Conservation (phyloP, 2,888 invertebrate genomes). For the Scaptodrosophila latifasciaeformis region DNA sequence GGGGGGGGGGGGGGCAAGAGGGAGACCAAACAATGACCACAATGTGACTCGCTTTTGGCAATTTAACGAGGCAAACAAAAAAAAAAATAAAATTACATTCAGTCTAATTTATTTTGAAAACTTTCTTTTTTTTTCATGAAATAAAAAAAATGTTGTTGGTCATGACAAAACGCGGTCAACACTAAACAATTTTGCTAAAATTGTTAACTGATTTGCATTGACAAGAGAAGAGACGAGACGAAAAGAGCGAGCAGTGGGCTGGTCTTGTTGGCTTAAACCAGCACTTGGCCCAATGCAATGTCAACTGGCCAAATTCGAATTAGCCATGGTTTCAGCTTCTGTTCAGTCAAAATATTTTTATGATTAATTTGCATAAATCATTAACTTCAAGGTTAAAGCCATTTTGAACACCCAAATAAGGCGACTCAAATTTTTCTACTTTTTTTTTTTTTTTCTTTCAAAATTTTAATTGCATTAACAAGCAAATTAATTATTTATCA, state of each 20-base stretch:
- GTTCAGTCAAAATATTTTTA: conserved; percentile 6
- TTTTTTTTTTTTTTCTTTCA: too few relatives aligned
- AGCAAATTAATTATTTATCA: conserved; percentile 17
- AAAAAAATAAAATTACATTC: conserved; percentile 8
- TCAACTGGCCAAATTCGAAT: conserved; percentile 11
- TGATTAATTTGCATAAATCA: conserved; percentile 44
- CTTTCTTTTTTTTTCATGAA: conserved; percentile 35
- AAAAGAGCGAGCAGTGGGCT: conserved; percentile 4
- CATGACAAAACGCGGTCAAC: neutral
- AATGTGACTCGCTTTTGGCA: conserved; percentile 30
- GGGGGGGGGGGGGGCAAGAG: too few relatives aligned
- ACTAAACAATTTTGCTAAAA: neutral
- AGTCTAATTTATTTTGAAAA: conserved; percentile 39
- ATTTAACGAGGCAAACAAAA: conserved; percentile 18
- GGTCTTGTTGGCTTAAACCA: neutral
- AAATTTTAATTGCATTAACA: conserved; percentile 10
- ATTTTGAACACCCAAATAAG: neutral
- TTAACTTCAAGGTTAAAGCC: conserved; percentile 38
- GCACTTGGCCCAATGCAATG: conserved; percentile 15
- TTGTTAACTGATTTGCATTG: conserved; percentile 7
- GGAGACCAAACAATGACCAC: conserved; percentile 36
- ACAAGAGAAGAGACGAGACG: conserved; percentile 24
- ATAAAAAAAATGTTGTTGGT: conserved; percentile 23
- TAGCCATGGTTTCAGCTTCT: conserved; percentile 9
- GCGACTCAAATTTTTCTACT: conserved; percentile 9